Conservation (phyloP, 1,140 invertebrate species). For the Polypedilum pembai region DNA sequence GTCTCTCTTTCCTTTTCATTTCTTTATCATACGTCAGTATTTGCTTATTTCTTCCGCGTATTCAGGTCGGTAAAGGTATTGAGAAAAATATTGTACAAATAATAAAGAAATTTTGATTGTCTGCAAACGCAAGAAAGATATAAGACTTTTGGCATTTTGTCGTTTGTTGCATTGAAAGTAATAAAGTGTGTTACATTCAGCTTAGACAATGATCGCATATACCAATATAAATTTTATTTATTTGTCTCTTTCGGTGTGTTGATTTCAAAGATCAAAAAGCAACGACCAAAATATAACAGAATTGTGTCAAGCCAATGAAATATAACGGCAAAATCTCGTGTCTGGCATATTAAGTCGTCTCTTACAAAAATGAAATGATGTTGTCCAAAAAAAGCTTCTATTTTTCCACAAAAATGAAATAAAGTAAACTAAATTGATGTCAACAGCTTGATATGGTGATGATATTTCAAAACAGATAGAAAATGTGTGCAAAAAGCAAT, state of each 20-base stretch:
- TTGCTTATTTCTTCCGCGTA: slow-evolving; percentile 21
- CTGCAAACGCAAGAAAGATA: too few relatives aligned
- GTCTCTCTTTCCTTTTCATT: background rate
- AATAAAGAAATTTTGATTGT: too few relatives aligned
- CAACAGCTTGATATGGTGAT: background rate
- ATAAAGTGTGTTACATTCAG: too few relatives aligned
- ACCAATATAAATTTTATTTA: too few relatives aligned
- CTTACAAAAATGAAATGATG: background rate
- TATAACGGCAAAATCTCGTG: slow-evolving; percentile 10
- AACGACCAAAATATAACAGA: background rate
- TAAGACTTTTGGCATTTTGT: too few relatives aligned
- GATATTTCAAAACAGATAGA: background rate
- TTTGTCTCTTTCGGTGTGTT: too few relatives aligned
- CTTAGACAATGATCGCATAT: too few relatives aligned
- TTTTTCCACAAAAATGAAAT: background rate
- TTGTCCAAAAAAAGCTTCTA: background rate
- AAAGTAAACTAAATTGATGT: background rate
- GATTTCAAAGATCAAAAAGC: too few relatives aligned
- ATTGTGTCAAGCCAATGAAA: slow-evolving; percentile 5
- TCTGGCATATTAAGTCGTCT: background rate
- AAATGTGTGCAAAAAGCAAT: background rate
- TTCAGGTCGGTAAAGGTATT: slow-evolving; percentile 23
- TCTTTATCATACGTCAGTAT: background rate
- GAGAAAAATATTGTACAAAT: background rate
- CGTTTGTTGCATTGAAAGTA: too few relatives aligned